Evolutionary conservation across 37 sponge, comb jelly and placozoan species (phyloP).

Genomic region (Beroe ovata): DNA sequence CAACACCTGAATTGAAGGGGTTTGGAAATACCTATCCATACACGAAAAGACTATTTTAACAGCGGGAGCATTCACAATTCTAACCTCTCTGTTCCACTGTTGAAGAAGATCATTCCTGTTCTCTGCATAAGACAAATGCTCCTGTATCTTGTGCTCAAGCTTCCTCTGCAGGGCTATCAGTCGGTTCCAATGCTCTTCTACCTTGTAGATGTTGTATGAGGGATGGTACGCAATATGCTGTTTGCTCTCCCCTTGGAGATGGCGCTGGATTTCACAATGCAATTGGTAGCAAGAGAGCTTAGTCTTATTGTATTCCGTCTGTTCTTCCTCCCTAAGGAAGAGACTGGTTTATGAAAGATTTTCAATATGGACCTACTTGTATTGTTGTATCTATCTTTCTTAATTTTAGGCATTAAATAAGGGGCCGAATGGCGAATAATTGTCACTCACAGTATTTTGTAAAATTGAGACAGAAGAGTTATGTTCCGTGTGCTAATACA

Average conservation of each 20-base stretch:
- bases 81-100: slow-evolving; percentile 37
- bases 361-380: too few relatives aligned
- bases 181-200: slow-evolving; percentile 26
- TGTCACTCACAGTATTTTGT: neutral
- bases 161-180: neutral
- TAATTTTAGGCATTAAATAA: too few relatives aligned
- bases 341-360: too few relatives aligned
- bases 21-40: too few relatives aligned
- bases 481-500: neutral
- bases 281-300: slow-evolving; percentile 12
- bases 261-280: slow-evolving; percentile 13
- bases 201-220: slow-evolving; percentile 23
- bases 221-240: neutral
- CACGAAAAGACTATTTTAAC: too few relatives aligned
- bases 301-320: neutral
- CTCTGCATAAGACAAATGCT: neutral
- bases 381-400: too few relatives aligned
- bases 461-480: neutral
- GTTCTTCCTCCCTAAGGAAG: neutral
- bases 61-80: too few relatives aligned
- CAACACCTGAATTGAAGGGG: too few relatives aligned
- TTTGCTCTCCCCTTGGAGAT: neutral
- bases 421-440: too few relatives aligned
- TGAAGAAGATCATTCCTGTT: neutral
- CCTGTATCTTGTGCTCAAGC: neutral